These are phyloP conservation scores for Cecidostiba fungosa DNA, from an alignment of 2,888 invertebrate species.

Conservation along the genomic window DNA sequence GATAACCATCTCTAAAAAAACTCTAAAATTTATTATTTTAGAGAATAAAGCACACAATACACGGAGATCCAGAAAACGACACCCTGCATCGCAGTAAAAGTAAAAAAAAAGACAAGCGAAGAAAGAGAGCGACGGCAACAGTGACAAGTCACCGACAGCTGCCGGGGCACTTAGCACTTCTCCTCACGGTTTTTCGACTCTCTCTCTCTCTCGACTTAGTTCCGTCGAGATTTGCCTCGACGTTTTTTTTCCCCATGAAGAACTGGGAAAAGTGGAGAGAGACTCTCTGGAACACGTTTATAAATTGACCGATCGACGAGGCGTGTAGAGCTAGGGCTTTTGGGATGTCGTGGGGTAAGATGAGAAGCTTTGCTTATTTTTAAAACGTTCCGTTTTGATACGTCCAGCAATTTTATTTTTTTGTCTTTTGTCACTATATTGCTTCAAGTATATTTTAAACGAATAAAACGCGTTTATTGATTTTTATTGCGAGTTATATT, in stretches of 20 bases:
- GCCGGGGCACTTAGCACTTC: slow-evolving; percentile 52
- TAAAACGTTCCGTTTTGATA: neutral
- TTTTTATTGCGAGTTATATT: too few relatives aligned
- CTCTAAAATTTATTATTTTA: neutral
- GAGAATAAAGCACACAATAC: neutral
- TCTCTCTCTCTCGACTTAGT: neutral
- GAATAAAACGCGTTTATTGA: too few relatives aligned
- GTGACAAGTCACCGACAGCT: slow-evolving; percentile 60
- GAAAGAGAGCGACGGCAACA: slow-evolving; percentile 13
- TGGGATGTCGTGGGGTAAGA: neutral
- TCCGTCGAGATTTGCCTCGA: slow-evolving; percentile 20
- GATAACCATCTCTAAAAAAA: neutral
- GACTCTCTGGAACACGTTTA: neutral
- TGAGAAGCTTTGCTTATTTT: slow-evolving; percentile 4
- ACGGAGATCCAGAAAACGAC: neutral
- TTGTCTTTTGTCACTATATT: neutral
- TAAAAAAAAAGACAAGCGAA: neutral
- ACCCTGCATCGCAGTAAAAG: neutral
- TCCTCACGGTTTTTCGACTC: slow-evolving; percentile 49
- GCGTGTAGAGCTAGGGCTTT: neutral
- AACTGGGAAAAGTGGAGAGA: neutral
- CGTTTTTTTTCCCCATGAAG: neutral
- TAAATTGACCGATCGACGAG: slow-evolving; percentile 48
- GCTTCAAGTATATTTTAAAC: neutral
- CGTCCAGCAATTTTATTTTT: neutral